A percentile compares a stretch with the other conserved stretches of the same genome.
These are phyloP conservation scores for Cataglyphis cursor DNA, from an alignment of 2,888 invertebrate genomes.

Conservation along the genomic window DNA sequence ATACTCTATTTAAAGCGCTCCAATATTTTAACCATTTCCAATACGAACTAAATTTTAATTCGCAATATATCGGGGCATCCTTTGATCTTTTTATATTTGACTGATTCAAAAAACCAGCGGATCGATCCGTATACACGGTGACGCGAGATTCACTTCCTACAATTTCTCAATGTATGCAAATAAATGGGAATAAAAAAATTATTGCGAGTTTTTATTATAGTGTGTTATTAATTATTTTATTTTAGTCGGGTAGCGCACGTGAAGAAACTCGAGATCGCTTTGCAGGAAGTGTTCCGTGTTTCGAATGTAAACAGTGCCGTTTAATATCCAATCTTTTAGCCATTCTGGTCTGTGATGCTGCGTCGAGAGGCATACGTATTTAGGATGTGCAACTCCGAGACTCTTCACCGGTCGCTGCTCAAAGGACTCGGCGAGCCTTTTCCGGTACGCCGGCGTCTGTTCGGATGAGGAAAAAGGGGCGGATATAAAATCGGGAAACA, in stretches of 20 bases:
- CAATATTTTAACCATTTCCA: background rate
- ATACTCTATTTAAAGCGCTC: background rate
- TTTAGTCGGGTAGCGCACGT: background rate
- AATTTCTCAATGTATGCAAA: background rate
- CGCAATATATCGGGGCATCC: background rate
- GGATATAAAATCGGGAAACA: slow-evolving; percentile 28
- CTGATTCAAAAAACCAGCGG: background rate
- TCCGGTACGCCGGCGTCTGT: background rate
- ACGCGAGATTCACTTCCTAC: background rate
- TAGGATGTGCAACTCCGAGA: background rate
- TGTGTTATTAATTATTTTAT: slow-evolving; percentile 10
- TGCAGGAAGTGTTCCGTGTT: background rate
- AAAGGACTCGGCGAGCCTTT: background rate
- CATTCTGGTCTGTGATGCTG: background rate
- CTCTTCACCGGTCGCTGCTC: slow-evolving; percentile 5
- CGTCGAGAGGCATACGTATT: slow-evolving; percentile 6
- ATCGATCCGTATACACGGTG: background rate
- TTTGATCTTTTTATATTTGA: slow-evolving; percentile 29
- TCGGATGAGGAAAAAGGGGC: background rate
- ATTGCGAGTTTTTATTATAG: background rate
- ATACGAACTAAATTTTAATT: slow-evolving; percentile 4
- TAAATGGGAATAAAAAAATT: background rate
- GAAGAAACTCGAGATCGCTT: slow-evolving; percentile 4
- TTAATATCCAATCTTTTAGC: slow-evolving; percentile 29
- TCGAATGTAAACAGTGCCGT: slow-evolving; percentile 15